A percentile compares a stretch with the other conserved stretches of the same genome.
These are phyloP conservation scores for Misgurnus mizolepis DNA, from an alignment of 2,113 vertebrate species.

Conservation along the genomic window DNA sequence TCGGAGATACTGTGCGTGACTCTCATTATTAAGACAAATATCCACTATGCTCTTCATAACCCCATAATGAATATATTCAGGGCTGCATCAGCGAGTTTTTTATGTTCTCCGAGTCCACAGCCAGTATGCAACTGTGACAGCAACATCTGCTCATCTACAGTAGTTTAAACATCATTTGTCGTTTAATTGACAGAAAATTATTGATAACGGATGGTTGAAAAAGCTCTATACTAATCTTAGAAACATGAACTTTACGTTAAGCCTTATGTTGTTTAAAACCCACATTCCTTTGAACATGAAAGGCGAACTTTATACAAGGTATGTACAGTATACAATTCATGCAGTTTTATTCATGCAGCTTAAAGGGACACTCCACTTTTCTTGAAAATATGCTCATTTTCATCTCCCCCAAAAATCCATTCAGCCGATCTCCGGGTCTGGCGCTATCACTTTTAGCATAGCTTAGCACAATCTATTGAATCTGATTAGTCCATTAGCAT, in stretches of 20 bases:
- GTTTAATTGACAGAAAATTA: neutral
- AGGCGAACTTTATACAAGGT: no score
- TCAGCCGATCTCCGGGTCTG: no score
- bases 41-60: conserved; percentile 1
- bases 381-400: no score
- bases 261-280: no score
- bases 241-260: neutral
- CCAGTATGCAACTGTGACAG: neutral
- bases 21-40: conserved; percentile 1
- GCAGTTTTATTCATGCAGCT: no score
- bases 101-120: neutral
- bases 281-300: no score
- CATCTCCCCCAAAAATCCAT: no score
- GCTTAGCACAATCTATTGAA: no score
- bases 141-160: neutral
- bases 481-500: no score
- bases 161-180: neutral
- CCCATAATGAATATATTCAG: neutral
- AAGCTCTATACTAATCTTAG: neutral
- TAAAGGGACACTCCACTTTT: no score
- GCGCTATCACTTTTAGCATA: no score
- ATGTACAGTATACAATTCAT: no score
- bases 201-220: neutral
- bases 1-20: neutral
- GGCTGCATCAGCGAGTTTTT: neutral